Conservation (phyloP, 2,113 vertebrate genomes). For the Paedocypris sp. region DNA sequence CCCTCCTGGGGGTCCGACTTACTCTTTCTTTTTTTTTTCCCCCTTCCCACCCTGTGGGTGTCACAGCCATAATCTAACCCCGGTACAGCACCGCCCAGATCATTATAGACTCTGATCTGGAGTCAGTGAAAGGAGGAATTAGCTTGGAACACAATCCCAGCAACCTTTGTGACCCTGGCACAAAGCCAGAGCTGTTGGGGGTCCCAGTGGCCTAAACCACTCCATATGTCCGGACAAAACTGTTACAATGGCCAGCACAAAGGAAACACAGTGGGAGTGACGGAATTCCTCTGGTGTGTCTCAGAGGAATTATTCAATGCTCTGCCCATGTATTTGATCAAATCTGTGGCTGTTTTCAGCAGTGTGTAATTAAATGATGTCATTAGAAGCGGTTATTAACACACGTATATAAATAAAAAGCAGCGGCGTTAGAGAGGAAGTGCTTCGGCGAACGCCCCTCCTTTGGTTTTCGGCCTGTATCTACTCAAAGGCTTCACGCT, state of each 20-base stretch:
- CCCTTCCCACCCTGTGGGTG: constrained; percentile 47
- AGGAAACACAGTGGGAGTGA: constrained; percentile 60
- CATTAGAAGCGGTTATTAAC: no score
- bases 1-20: background rate
- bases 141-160: constrained; percentile 66
- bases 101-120: constrained; percentile 71
- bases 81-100: constrained; percentile 51
- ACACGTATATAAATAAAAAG: background rate
- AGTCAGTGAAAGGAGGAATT: constrained; percentile 66
- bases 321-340: constrained; percentile 4
- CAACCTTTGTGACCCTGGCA: constrained; percentile 56
- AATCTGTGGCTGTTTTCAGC: background rate
- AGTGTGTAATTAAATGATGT: background rate
- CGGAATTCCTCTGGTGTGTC: constrained; percentile 32
- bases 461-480: constrained; percentile 20
- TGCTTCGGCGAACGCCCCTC: background rate
- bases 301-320: constrained; percentile 31
- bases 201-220: constrained; percentile 57
- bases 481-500: constrained; percentile 48
- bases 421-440: background rate
- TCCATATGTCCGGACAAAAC: constrained; percentile 69
- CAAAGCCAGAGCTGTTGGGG: constrained; percentile 64
- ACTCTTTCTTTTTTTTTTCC: background rate
- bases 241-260: constrained; percentile 61
- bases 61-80: constrained; percentile 56